Evolutionary conservation across 2,888 invertebrate genomes (phyloP).

Genomic region (Megaustenia siamemsis): DNA sequence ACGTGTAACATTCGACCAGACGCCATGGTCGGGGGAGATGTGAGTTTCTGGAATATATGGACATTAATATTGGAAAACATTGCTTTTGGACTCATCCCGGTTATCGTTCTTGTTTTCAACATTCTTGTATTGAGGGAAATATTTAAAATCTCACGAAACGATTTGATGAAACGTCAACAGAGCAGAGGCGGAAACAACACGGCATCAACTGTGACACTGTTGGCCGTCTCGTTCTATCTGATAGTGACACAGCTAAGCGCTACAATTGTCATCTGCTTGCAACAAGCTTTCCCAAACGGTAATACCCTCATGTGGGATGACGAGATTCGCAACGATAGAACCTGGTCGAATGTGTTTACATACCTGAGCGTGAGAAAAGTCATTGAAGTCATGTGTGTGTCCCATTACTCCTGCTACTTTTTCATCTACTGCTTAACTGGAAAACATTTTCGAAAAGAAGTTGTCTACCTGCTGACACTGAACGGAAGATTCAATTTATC

Average conservation of each 20-base stretch:
- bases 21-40: constrained; percentile 51
- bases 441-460: constrained; percentile 66
- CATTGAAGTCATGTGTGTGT: constrained; percentile 73
- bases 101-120: constrained; percentile 71
- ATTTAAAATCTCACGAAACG: constrained; percentile 62
- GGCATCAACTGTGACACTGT: constrained; percentile 72
- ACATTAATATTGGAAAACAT: constrained; percentile 67
- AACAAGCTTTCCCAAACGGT: constrained; percentile 63
- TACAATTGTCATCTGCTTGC: constrained; percentile 68
- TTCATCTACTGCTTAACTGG: constrained; percentile 73
- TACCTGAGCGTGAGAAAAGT: constrained; percentile 67
- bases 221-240: constrained; percentile 75
- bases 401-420: constrained; percentile 75
- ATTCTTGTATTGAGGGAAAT: constrained; percentile 71
- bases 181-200: constrained; percentile 57
- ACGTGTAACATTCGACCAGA: constrained; percentile 60
- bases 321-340: constrained; percentile 65
- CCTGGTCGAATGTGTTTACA: constrained; percentile 66
- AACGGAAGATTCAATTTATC: constrained; percentile 55
- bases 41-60: constrained; percentile 66
- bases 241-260: constrained; percentile 74
- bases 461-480: constrained; percentile 55
- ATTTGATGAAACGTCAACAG: constrained; percentile 58
- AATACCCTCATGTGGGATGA: constrained; percentile 61
- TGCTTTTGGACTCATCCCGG: constrained; percentile 68